These are phyloP conservation scores for Vimba vimba DNA, from an alignment of 2,113 vertebrate genomes.

Conservation along the genomic window DNA sequence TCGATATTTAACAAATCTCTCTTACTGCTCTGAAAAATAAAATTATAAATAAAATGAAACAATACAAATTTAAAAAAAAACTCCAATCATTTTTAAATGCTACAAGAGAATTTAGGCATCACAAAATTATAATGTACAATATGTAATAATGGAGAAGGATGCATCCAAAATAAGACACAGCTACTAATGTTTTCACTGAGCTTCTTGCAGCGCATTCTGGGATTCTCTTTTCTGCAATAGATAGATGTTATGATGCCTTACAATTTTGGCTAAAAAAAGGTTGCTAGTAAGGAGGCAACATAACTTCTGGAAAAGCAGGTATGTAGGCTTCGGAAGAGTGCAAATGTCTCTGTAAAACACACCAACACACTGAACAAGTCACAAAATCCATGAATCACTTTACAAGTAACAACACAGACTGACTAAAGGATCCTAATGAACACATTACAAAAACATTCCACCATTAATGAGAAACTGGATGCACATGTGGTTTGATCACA, in stretches of 20 bases:
- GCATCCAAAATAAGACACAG: too few relatives aligned
- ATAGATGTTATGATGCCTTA: too few relatives aligned
- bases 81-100: too few relatives aligned
- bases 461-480: conserved; percentile 5
- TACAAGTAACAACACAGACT: background rate
- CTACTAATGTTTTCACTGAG: too few relatives aligned
- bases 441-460: conserved; percentile 19
- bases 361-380: background rate
- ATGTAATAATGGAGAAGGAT: too few relatives aligned
- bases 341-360: background rate
- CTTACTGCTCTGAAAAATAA: background rate
- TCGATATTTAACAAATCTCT: background rate
- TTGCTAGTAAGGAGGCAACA: background rate
- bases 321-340: background rate
- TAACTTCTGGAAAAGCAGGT: background rate
- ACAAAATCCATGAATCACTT: background rate
- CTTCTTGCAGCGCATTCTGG: too few relatives aligned
- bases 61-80: too few relatives aligned
- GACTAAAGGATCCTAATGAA: background rate
- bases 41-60: background rate
- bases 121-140: too few relatives aligned
- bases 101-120: too few relatives aligned
- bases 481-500: conserved; percentile 18
- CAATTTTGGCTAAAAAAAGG: background rate
- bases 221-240: too few relatives aligned